Evolutionary conservation across 2,797 vertebrate genomes (phyloP).

Genomic region (Nothura maculosa): DNA sequence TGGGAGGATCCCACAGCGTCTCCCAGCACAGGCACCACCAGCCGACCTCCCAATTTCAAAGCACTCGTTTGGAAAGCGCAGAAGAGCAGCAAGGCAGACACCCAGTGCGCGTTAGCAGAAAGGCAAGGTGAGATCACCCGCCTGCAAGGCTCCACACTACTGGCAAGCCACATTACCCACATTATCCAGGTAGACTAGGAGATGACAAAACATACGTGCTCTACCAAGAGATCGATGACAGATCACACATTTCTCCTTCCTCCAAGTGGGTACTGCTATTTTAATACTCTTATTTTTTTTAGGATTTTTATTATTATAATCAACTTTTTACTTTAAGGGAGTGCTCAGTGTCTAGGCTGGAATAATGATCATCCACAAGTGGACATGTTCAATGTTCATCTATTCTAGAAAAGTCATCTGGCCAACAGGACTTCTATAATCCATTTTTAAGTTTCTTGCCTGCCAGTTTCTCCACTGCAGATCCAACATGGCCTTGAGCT

Average conservation of each 20-base stretch:
- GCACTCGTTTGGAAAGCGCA: accelerated
- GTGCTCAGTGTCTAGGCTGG: neutral
- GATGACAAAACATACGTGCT: neutral
- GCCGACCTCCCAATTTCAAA: neutral
- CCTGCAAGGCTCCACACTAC: neutral
- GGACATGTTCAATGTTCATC: neutral
- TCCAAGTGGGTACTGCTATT: neutral
- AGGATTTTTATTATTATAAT: neutral
- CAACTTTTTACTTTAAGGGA: neutral
- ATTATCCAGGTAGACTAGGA: neutral
- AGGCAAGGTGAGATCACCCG: neutral
- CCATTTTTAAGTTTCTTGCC: neutral
- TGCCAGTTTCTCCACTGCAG: neutral
- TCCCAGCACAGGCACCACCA: neutral
- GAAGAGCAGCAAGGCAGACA: neutral
- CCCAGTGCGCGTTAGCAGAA: neutral
- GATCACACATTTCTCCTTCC: neutral
- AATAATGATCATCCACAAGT: neutral
- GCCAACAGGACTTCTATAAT: neutral
- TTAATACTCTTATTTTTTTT: neutral
- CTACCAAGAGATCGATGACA: neutral
- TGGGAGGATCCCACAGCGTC: neutral
- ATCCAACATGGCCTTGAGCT: neutral
- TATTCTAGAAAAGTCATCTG: neutral
- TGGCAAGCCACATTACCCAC: neutral